Evolutionary conservation across 2,113 vertebrate genomes (phyloP), one percentile per base, ranked within the genome.

Genomic region (Otus sunia): DNA sequence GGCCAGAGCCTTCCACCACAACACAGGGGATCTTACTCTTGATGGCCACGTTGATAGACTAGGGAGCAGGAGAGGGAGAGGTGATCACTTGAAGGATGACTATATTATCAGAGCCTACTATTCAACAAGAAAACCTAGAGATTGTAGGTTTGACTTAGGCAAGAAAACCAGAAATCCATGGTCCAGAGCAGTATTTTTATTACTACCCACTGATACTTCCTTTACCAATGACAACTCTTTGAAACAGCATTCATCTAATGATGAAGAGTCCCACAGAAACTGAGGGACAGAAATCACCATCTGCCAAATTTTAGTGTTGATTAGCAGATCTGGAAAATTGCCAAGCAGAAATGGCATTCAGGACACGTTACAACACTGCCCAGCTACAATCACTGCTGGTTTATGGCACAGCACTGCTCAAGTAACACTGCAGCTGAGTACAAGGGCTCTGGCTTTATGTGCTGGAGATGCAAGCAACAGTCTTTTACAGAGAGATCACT

Each of bases 21-120:
- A 98, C 98, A 2, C 98, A 98, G 8, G 98, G 98, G 10, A 98
- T 98, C 92, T 98, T 98, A 71, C 98, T 98, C 85, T 98, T 98
- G 95, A 98, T 93, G 47, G 98, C 97, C 36, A 97, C 97, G 0
- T 98, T 98, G 95, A 98, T 98, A 68, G 98, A 98, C 98, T 98
- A 23, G 10, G 36, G 53, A 88, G 67, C 23, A 74, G 77, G 20
- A 95, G 11, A 59, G 19, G 27, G 17, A 77, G 7, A 87, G 18
- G 37, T 23, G 29, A 34, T 32, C 34, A 45, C 29, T 2, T 25
- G 17, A 49, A 67, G 34, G 13, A 10, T 2, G 17, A 22, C 30
- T 64, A 5, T 21, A 9, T 19, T 45, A 21, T 23, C 18, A 29
- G 9, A 92, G 9, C 4, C 23, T 82, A 41, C 2, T 26, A 6